Evolutionary conservation across 2,113 vertebrate species (phyloP).

Genomic region (Phaethon lepturus): DNA sequence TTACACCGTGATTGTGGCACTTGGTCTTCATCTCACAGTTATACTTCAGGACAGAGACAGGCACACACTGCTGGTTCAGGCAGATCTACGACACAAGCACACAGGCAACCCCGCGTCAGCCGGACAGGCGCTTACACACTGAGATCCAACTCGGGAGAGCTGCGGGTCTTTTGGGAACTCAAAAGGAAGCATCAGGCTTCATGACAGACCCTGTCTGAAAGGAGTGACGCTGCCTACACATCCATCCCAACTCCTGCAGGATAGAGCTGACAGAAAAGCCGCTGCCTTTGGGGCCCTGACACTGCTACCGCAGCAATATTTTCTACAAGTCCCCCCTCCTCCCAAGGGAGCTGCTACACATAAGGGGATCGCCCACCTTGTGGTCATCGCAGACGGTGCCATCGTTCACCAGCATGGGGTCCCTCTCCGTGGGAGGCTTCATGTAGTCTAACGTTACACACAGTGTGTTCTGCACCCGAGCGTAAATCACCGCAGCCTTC

Average conservation of each 20-base stretch:
- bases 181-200: neutral
- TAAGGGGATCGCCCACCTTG: neutral
- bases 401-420: slow-evolving; percentile 9
- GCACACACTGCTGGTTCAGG: neutral
- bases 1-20: neutral
- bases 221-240: accelerated
- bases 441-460: slow-evolving; percentile 21
- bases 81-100: neutral
- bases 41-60: neutral
- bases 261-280: neutral
- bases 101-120: neutral
- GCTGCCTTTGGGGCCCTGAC: neutral
- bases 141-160: neutral
- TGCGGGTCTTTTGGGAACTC: neutral
- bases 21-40: neutral
- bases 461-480: neutral
- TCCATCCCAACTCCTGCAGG: neutral
- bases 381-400: neutral
- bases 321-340: neutral
- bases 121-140: neutral
- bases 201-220: neutral
- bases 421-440: neutral
- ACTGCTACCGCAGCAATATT: neutral
- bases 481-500: neutral
- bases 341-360: neutral